Conservation (phyloP, 2,113 vertebrate genomes). For the Salvator merianae region DNA sequence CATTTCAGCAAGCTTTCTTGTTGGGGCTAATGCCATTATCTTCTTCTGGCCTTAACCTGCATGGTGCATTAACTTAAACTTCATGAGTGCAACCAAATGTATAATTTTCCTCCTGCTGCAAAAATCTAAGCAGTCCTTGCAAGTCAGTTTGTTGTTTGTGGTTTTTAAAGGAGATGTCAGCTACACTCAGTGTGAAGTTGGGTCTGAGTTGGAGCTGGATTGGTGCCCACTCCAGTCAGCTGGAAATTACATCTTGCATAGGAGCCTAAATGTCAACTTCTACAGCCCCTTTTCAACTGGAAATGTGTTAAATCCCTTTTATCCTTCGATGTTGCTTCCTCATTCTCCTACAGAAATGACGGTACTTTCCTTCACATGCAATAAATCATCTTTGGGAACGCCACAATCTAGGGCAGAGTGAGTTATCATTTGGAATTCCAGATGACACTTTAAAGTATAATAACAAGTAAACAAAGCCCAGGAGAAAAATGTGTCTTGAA, state of each 20-base stretch:
- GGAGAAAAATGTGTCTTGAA: conserved; percentile 53
- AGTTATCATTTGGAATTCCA: conserved; percentile 56
- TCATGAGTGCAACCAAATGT: conserved; percentile 14
- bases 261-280: conserved; percentile 69
- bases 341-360: conserved; percentile 49
- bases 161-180: conserved; percentile 63
- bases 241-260: conserved; percentile 67
- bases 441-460: conserved; percentile 62
- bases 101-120: conserved; percentile 25
- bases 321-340: conserved; percentile 47
- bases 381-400: conserved; percentile 54
- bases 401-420: conserved; percentile 30
- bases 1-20: too few species aligned
- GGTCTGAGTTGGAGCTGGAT: conserved; percentile 57
- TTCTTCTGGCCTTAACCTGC: too few species aligned
- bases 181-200: conserved; percentile 62
- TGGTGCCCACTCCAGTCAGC: conserved; percentile 57
- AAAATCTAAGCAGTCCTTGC: conserved; percentile 59
- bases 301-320: conserved; percentile 10
- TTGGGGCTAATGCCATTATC: too few species aligned
- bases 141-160: conserved; percentile 52
- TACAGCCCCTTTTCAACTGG: conserved; percentile 47
- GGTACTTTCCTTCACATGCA: conserved; percentile 51
- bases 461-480: conserved; percentile 66
- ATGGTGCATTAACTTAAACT: too few species aligned